phyloP scores from a whole-genome alignment of 2,113 vertebrate genomes.

The Sinosuthora webbiana region DNA sequence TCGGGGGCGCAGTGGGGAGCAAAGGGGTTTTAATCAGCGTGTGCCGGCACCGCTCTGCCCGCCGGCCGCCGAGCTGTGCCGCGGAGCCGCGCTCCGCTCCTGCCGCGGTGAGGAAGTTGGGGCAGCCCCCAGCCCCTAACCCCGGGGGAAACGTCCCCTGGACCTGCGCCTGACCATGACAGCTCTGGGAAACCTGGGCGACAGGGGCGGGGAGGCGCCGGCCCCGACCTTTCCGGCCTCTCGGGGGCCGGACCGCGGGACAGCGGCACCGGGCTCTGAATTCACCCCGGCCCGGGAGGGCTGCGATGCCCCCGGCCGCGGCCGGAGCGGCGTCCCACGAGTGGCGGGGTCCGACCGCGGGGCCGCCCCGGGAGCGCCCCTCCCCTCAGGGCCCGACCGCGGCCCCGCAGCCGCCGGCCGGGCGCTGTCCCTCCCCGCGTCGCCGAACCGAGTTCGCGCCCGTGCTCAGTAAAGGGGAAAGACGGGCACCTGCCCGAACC shows the following conservation, averaged over 20 bases:
- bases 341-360: accelerated
- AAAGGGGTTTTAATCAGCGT: neutral
- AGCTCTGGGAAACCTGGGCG: neutral
- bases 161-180: neutral
- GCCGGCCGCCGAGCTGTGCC: neutral
- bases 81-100: neutral
- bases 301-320: neutral
- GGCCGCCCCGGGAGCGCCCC: neutral
- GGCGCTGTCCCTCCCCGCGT: neutral
- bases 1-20: neutral
- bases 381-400: neutral
- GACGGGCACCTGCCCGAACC: neutral
- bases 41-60: neutral
- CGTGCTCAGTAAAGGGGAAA: neutral
- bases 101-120: accelerated
- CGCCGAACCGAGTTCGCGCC: neutral
- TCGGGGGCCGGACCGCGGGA: neutral
- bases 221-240: neutral
- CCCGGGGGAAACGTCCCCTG: too few species aligned
- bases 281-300: neutral
- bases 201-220: neutral
- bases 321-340: neutral
- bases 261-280: neutral
- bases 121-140: neutral
- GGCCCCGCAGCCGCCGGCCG: neutral